phyloP scores from a whole-genome alignment of 1,140 invertebrate species.

The Meloidogyne hapla region DNA sequence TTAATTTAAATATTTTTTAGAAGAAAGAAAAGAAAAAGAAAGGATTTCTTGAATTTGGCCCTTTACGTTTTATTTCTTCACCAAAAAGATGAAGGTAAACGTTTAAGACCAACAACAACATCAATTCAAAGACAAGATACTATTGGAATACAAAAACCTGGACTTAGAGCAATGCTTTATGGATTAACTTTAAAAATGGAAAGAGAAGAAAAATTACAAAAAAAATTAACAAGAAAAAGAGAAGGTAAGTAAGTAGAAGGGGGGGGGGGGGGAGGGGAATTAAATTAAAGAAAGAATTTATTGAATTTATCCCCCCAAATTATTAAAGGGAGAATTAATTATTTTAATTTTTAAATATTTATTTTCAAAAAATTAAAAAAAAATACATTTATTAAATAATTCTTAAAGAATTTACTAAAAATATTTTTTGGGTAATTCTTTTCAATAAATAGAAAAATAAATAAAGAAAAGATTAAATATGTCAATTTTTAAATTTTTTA shows the following conservation, averaged over 20 bases:
- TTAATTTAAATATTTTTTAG: background rate
- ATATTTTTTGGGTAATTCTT: background rate
- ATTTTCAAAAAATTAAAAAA: background rate
- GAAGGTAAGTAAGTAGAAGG: slow-evolving; percentile 3
- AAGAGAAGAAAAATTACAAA: slow-evolving; percentile 35
- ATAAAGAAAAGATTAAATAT: no score
- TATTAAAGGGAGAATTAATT: background rate
- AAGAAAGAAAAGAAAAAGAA: slow-evolving; percentile 11
- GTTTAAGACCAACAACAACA: slow-evolving; percentile 8
- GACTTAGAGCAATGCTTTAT: slow-evolving; percentile 34
- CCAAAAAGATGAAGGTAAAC: background rate
- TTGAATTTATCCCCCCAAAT: background rate
- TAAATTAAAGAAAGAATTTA: background rate
- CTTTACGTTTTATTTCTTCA: slow-evolving; percentile 22
- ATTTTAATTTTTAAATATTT: background rate
- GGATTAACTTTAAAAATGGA: slow-evolving; percentile 40
- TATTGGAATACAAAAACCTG: slow-evolving; percentile 15
- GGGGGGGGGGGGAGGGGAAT: background rate
- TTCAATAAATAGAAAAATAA: background rate
- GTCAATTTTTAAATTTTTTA: background rate
- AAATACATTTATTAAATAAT: background rate
- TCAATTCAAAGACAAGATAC: slow-evolving; percentile 9
- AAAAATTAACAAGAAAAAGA: slow-evolving; percentile 35
- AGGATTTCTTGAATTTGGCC: slow-evolving; percentile 22
- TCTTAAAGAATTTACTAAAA: no score